phyloP scores from a whole-genome alignment of 2,888 invertebrate genomes.

The Callinectes sapidus region DNA sequence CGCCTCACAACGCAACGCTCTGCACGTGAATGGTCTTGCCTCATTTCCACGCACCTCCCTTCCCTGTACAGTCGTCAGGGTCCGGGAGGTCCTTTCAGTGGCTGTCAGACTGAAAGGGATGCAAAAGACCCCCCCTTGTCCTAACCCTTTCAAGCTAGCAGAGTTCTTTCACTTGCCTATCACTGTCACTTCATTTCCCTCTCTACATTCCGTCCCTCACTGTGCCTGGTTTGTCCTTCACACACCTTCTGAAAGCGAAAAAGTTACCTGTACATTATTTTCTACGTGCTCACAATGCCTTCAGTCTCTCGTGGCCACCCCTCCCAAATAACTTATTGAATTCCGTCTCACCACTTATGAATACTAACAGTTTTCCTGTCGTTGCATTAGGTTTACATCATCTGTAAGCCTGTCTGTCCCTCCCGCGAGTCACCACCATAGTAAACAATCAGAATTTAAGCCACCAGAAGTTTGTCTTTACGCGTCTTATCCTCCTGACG shows the following conservation, averaged over 20 bases:
- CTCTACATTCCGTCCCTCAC: not conserved
- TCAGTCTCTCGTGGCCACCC: not conserved
- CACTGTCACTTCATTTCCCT: not conserved
- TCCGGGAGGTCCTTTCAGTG: not conserved
- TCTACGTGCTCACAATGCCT: not conserved
- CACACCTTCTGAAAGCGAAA: not conserved
- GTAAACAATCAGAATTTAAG: too few species aligned
- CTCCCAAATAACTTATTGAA: not conserved
- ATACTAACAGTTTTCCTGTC: not conserved
- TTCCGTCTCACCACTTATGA: not conserved
- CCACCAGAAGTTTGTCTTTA: not conserved
- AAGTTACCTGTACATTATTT: not conserved
- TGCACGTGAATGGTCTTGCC: slow-evolving; percentile 4
- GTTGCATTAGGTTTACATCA: not conserved
- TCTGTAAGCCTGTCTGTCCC: not conserved
- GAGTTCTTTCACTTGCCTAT: not conserved
- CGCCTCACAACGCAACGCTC: not conserved
- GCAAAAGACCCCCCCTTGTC: not conserved
- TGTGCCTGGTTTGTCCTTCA: not conserved
- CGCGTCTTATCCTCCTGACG: not conserved
- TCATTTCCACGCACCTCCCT: not conserved
- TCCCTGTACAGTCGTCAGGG: not conserved
- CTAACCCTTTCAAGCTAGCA: not conserved
- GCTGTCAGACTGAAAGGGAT: slow-evolving; percentile 5
- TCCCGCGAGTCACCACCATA: not conserved